Evolutionary conservation across 2,888 invertebrate genomes (phyloP), one percentile per base, ranked within the genome.

Genomic region (Eucriotettix oculatus): DNA sequence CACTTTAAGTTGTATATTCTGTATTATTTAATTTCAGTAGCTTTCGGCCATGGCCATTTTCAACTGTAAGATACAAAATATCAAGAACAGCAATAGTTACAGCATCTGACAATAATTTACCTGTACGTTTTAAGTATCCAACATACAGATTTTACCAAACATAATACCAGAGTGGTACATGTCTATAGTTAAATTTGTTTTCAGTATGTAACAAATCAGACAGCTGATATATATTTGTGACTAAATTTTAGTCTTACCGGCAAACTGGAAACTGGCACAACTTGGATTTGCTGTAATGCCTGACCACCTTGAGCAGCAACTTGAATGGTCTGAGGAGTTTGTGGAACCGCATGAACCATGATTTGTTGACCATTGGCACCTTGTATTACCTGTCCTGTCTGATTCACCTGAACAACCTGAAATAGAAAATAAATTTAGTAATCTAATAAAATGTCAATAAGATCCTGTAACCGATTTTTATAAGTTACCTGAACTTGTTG

Each of bases 361-460:
- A 86, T 84, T 69, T 85, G 86, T 69, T 86, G 84, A 0, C 84
- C 84, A 60, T 81, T 82, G 0, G 82, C 79, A 0, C 82, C 81
- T 68, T 83, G 83, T 61, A 84, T 78, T 68, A 84, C 79, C 67
- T 84, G 84, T 0, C 82, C 79, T 1, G 75, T 68, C 60, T 73
- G 73, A 64, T 75, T 75, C 71, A 77, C 74, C 67, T 77, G 82
- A 68, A 83, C 72, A 10, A 82, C 80, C 68, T 48, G 9, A n/a
- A 48, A 48, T n/a, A 48, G 12, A 48, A 14, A 48, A 14, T 14
- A 48, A 48, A 48, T 14, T 48, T n/a, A 48, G 48, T 48, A 48
- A 14, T 2, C 9, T 14, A 2, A 48, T 48, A 5, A 48, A 48
- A 48, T 48, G 48, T 29, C 7, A 5, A 29, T 7, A 29, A 29